These are phyloP conservation scores for Diarsia rubi DNA, from an alignment of 2,888 invertebrate genomes.

Conservation along the genomic window DNA sequence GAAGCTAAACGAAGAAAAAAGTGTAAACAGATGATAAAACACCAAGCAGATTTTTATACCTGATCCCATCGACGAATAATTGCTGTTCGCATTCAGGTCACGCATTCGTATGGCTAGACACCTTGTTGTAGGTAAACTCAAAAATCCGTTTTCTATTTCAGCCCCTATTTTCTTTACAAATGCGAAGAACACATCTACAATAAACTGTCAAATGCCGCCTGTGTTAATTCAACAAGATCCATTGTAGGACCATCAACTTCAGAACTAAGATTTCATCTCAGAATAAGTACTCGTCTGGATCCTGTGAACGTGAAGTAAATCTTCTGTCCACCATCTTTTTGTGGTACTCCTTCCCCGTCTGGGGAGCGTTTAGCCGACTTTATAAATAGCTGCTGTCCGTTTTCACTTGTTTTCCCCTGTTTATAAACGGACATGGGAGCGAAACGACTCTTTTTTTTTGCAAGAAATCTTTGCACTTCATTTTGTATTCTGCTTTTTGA, in stretches of 20 bases:
- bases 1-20: not conserved
- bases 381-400: slow-evolving; percentile 66
- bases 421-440: slow-evolving; percentile 58
- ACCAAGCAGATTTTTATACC: not conserved
- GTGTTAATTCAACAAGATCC: not conserved
- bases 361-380: slow-evolving; percentile 70
- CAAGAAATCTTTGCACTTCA: slow-evolving; percentile 35
- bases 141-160: not conserved
- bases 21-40: too few species aligned
- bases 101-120: not conserved
- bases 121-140: not conserved
- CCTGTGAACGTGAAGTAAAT: slow-evolving; percentile 17
- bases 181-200: not conserved
- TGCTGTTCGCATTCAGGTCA: not conserved
- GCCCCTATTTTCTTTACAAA: not conserved
- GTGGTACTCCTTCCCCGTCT: slow-evolving; percentile 49
- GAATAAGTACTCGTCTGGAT: slow-evolving; percentile 11
- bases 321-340: slow-evolving; percentile 34
- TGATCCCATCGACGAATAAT: not conserved
- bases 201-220: slow-evolving; percentile 5
- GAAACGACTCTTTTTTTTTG: slow-evolving; percentile 27
- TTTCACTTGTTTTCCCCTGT: slow-evolving; percentile 68
- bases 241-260: slow-evolving; percentile 14
- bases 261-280: slow-evolving; percentile 19
- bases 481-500: slow-evolving; percentile 32